Percentiles rank a stretch among this genome's conserved stretches.
Conservation (phyloP, 1,140 invertebrate genomes). For the Tetragonula clypearis region DNA sequence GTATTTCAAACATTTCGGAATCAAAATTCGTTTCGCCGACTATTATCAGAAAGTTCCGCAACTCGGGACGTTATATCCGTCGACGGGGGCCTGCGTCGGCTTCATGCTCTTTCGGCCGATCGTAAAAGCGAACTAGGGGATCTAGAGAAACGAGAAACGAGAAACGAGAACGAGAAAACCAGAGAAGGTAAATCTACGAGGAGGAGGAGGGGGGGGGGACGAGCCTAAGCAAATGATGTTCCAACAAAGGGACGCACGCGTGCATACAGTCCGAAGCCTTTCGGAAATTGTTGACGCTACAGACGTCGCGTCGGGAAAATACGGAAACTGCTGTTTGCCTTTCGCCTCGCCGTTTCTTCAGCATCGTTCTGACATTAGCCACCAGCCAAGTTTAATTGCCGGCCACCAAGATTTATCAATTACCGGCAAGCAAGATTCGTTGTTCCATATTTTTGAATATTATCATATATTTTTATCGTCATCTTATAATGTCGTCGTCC, state of each 20-base stretch:
- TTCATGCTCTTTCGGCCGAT: constrained; percentile 23
- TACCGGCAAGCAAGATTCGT: neutral
- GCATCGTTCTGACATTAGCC: too few relatives aligned
- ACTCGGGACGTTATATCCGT: constrained; percentile 14
- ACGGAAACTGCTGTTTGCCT: neutral
- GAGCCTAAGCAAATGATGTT: constrained; percentile 24
- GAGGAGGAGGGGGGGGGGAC: neutral
- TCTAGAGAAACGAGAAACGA: constrained; percentile 30
- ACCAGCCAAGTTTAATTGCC: neutral
- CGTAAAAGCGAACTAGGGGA: constrained; percentile 37
- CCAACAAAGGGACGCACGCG: constrained; percentile 21
- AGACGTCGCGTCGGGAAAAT: constrained; percentile 2
- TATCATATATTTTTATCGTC: too few relatives aligned
- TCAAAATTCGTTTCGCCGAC: neutral
- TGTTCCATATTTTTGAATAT: neutral
- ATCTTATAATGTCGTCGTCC: too few relatives aligned
- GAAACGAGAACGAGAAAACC: constrained; percentile 39
- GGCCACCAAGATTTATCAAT: too few relatives aligned
- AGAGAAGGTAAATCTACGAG: constrained; percentile 25
- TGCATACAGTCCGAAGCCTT: constrained; percentile 33
- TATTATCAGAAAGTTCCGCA: neutral
- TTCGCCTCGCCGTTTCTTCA: neutral
- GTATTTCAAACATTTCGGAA: neutral
- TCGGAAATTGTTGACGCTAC: constrained; percentile 27
- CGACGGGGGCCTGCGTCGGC: constrained; percentile 2